These are phyloP conservation scores for Syrphus vitripennis DNA, from an alignment of 2,888 invertebrate species.

Conservation along the genomic window DNA sequence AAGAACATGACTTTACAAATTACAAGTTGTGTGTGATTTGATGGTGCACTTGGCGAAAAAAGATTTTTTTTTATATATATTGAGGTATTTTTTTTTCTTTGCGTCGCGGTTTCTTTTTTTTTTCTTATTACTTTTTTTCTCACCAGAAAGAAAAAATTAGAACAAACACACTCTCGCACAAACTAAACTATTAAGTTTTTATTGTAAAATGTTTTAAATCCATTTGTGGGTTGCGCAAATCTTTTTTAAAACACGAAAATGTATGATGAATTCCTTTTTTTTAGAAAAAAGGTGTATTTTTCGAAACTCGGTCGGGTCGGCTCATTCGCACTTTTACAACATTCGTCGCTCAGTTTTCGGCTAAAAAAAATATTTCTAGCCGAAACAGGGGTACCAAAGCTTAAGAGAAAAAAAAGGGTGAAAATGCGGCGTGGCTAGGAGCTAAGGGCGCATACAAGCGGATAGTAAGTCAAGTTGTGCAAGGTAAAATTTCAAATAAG, in stretches of 20 bases:
- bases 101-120: conserved; percentile 51
- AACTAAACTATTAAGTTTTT: conserved; percentile 35
- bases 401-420: not conserved
- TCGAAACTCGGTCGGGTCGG: conserved; percentile 54
- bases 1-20: conserved; percentile 59
- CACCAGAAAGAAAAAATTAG: conserved; percentile 29
- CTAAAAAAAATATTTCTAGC: conserved; percentile 43
- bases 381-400: conserved; percentile 33
- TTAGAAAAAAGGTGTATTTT: conserved; percentile 61
- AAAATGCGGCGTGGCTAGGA: not conserved
- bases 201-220: conserved; percentile 47
- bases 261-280: conserved; percentile 41
- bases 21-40: conserved; percentile 35
- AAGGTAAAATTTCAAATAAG: not conserved
- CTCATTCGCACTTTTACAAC: conserved; percentile 65
- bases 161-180: conserved; percentile 38
- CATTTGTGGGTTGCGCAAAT: conserved; percentile 51
- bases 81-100: conserved; percentile 31
- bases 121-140: not conserved
- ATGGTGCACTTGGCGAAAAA: conserved; percentile 43
- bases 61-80: conserved; percentile 20
- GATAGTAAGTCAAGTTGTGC: not conserved
- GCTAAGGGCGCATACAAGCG: not conserved
- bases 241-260: conserved; percentile 50
- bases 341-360: conserved; percentile 52